Base-by-base conservation (phyloP, 1,140 invertebrate genomes). In the Zaprionus ornatus region DNA sequence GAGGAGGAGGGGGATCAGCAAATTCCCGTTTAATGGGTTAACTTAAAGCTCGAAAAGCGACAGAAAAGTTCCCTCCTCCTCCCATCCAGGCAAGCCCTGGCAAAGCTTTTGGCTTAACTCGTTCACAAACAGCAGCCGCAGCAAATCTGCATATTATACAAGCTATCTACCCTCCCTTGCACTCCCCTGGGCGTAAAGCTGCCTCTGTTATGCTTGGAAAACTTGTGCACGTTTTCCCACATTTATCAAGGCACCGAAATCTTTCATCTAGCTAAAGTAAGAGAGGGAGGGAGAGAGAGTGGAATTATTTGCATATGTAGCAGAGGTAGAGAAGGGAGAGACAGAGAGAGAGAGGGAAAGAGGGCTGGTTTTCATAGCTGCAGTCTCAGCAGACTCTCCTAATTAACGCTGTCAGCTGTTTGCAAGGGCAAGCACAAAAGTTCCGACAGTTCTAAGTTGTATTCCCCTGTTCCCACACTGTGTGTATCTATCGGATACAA, bases 151-250 rank as follows among this genome's bases (percentile, higher is more conserved):
- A 88, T 88, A 67, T 78, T 75, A 61, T 82, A 63, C 54, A 4
- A 50, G 32, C 10, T 35, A 70, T 29, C 68, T 65, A 29, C 23
- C 1, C 42, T n/a, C 35, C 13, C 23, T 23, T 32, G n/a, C 15
- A 42, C 57, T 37, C 61, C 56, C 54, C 65, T 42, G 54, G 63
- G 50, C 29, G 29, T 32, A 32, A 0, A 29, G 27, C 21, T 17
- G 35, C 52, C 66, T 27, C 21, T 37, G 56, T 74, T 67, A 52
- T 52, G 45, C 64, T 74, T 55, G 66, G 21, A 32, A 61, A 84
- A 73, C 84, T 88, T 88, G 74, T 84, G 84, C 84, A 87, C 84
- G 80, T 87, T 84, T 80, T 88, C 68, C 74, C 84, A 84, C 84
- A 83, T 81, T 88, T 88, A 88, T 88, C 77, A 70, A 70, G 5